Percentiles rank a stretch among this genome's conserved stretches.
Conservation (phyloP, 2,888 invertebrate species). For the Fabriciana adippe region DNA sequence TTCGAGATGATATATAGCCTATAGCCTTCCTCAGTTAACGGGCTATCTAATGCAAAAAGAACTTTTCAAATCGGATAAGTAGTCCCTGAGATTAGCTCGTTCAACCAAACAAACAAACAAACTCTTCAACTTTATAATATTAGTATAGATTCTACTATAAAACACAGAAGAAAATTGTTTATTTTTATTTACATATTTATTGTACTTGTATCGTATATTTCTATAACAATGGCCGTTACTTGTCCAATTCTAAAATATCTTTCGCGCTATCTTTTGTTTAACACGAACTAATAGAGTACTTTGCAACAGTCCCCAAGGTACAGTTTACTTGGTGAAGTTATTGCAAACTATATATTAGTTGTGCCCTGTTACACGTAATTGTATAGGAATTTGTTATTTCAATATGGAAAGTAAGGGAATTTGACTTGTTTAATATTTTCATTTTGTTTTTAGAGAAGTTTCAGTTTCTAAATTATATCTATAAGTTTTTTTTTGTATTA, state of each 20-base stretch:
- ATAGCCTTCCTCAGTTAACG: too few relatives aligned
- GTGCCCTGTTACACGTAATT: not conserved
- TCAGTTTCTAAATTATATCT: too few relatives aligned
- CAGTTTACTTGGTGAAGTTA: conserved; percentile 6
- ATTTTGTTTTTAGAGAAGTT: too few relatives aligned
- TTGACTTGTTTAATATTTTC: not conserved
- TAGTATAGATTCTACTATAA: too few relatives aligned
- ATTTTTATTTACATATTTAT: not conserved
- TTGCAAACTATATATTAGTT: not conserved
- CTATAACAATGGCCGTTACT: conserved; percentile 6
- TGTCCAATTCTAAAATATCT: conserved; percentile 11
- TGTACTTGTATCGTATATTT: not conserved
- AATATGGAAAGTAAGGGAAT: not conserved
- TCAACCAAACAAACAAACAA: too few relatives aligned
- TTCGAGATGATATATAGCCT: too few relatives aligned
- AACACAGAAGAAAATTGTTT: not conserved
- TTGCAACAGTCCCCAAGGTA: conserved; percentile 9
- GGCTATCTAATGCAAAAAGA: too few relatives aligned
- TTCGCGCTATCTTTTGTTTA: conserved; percentile 14
- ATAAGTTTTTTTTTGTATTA: not conserved
- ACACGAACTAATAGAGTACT: conserved; percentile 10
- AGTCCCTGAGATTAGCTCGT: too few relatives aligned
- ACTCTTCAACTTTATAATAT: too few relatives aligned
- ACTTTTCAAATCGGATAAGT: too few relatives aligned
- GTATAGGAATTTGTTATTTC: not conserved